These are phyloP conservation scores for Aselliscus stoliczkanus DNA, from an alignment of 2,797 vertebrate species.

Conservation along the genomic window DNA sequence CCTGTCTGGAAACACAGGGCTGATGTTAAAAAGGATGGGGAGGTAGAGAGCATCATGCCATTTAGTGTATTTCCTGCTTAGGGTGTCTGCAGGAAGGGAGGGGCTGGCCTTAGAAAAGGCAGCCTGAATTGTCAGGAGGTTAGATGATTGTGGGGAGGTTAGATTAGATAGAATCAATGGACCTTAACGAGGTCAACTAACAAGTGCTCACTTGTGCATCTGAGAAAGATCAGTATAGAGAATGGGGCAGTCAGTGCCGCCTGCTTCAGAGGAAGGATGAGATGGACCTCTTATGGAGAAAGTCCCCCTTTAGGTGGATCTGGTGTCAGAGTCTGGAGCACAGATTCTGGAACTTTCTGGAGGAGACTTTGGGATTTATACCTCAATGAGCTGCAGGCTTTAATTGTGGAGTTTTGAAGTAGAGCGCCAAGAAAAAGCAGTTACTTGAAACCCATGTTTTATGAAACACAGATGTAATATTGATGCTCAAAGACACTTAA, in stretches of 20 bases:
- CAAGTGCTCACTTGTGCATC: rapidly evolving
- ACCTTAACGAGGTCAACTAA: too few relatives aligned
- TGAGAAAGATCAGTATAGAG: background rate
- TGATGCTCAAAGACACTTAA: constrained; percentile 33
- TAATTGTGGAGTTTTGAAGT: constrained; percentile 25
- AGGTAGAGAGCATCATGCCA: background rate
- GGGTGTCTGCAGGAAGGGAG: background rate
- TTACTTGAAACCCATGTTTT: background rate
- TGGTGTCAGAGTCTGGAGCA: background rate
- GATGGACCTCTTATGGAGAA: background rate
- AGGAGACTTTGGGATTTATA: constrained; percentile 40
- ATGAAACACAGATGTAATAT: constrained; percentile 44
- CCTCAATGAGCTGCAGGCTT: background rate
- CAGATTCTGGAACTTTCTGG: background rate
- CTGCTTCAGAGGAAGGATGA: background rate
- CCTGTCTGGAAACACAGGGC: background rate
- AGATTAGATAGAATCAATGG: background rate
- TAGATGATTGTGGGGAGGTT: too few relatives aligned
- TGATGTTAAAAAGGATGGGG: background rate
- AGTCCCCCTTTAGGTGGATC: background rate
- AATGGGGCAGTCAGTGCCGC: too few relatives aligned
- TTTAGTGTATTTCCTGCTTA: background rate
- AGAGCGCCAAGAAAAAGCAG: background rate
- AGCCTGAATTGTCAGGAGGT: background rate
- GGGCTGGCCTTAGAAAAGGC: background rate